These are phyloP conservation scores for Megalopta genalis DNA, from an alignment of 1,140 invertebrate species.

Conservation along the genomic window DNA sequence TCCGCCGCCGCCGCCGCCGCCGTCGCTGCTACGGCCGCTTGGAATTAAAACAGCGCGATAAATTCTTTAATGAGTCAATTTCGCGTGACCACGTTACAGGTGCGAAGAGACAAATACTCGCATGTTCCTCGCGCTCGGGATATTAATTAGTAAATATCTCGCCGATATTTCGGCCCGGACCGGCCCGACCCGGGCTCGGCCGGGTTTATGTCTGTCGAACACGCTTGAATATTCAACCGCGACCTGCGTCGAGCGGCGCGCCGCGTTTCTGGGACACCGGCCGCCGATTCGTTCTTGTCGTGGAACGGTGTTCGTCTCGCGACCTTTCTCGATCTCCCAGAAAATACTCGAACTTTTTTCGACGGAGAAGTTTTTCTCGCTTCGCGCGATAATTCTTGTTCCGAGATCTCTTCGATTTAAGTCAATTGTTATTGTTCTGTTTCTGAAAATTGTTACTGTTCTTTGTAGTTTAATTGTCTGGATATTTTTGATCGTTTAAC, in stretches of 20 bases:
- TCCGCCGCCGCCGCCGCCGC: background rate
- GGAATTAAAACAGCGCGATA: slow-evolving; percentile 49
- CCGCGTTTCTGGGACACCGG: background rate
- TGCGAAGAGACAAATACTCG: slow-evolving; percentile 27
- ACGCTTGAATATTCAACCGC: slow-evolving; percentile 2
- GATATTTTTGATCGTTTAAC: too few relatives aligned
- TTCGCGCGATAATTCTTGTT: too few relatives aligned
- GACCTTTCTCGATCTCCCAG: too few relatives aligned
- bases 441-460: too few relatives aligned
- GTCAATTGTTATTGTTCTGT: too few relatives aligned
- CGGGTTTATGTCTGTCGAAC: slow-evolving; percentile 13
- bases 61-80: slow-evolving; percentile 53
- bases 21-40: background rate
- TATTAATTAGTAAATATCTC: slow-evolving; percentile 43
- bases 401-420: too few relatives aligned
- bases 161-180: slow-evolving; percentile 10
- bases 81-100: slow-evolving; percentile 25
- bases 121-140: background rate
- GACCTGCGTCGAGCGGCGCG: too few relatives aligned
- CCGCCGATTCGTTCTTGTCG: background rate
- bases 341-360: too few relatives aligned
- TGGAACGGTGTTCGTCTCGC: too few relatives aligned
- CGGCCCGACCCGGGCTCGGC: too few relatives aligned
- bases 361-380: too few relatives aligned
- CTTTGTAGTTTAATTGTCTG: too few relatives aligned